Evolutionary conservation across 2,113 vertebrate species (phyloP).

Genomic region (Micronisus gabar): DNA sequence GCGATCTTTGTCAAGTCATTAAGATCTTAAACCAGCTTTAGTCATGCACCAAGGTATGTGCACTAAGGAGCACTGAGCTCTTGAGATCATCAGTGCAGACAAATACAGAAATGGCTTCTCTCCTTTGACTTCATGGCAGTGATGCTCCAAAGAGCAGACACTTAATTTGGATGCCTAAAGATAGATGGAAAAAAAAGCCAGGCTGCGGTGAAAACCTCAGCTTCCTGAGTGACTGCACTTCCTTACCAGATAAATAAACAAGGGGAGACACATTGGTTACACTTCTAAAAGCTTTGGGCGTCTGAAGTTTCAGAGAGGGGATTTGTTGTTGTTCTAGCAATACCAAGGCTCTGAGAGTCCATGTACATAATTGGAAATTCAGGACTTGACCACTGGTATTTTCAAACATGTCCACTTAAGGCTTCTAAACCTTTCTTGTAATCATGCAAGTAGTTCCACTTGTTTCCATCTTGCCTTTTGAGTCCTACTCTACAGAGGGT

Average conservation of each 20-base stretch:
- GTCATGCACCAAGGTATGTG: too few relatives aligned
- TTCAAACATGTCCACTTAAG: background rate
- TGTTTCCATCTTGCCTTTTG: background rate
- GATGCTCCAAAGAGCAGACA: background rate
- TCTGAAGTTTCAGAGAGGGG: background rate
- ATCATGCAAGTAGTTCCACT: background rate
- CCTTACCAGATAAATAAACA: background rate
- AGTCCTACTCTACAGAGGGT: fast-evolving
- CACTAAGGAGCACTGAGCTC: background rate
- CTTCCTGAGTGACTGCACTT: background rate
- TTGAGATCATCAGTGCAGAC: background rate
- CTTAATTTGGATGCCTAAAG: background rate
- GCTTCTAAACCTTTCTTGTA: background rate
- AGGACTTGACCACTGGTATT: background rate
- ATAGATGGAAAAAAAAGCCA: background rate
- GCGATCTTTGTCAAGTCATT: background rate
- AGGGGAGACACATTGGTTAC: background rate
- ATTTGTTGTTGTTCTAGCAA: background rate
- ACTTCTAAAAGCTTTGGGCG: background rate
- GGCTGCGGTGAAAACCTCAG: background rate
- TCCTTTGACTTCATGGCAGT: background rate
- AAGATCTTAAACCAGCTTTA: background rate
- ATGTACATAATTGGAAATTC: background rate
- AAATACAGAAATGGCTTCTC: background rate
- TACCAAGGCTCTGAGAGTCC: background rate